These are phyloP conservation scores for Piscicola geometra DNA, from an alignment of 2,888 invertebrate genomes.

Conservation along the genomic window DNA sequence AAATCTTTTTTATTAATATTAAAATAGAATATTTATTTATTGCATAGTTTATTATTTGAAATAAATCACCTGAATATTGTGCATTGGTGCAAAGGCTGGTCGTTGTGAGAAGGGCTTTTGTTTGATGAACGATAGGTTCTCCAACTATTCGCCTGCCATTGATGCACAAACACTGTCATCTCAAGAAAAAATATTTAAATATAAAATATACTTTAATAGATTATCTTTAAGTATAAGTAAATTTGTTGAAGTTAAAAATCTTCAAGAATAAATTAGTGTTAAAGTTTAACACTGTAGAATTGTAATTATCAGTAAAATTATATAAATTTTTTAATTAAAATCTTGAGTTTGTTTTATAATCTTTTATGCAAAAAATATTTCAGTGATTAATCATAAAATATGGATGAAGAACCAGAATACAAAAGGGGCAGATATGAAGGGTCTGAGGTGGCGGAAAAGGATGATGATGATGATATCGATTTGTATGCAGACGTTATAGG, in stretches of 20 bases:
- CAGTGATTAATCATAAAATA: too few relatives aligned
- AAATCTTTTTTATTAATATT: too few relatives aligned
- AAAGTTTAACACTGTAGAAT: not conserved
- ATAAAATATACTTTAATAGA: not conserved
- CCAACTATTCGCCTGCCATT: slow-evolving; percentile 25
- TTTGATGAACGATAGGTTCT: not conserved
- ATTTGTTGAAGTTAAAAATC: not conserved
- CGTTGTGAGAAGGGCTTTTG: slow-evolving; percentile 16
- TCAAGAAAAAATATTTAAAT: not conserved
- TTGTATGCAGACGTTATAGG: slow-evolving; percentile 4
- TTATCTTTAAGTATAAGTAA: not conserved
- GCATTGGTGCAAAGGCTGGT: slow-evolving; percentile 29
- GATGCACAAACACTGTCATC: slow-evolving; percentile 19
- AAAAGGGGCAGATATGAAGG: not conserved
- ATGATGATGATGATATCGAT: not conserved
- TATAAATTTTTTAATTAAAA: too few relatives aligned
- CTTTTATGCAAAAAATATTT: too few relatives aligned
- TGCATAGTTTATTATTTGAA: too few relatives aligned
- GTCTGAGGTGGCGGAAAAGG: not conserved
- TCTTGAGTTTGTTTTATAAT: too few relatives aligned
- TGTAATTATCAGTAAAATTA: too few relatives aligned
- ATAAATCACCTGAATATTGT: too few relatives aligned
- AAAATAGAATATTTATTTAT: too few relatives aligned
- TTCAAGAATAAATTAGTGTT: not conserved
- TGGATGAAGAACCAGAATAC: not conserved